Conservation (phyloP, 2,888 invertebrate species). For the Aporophyla lueneburgensis region DNA sequence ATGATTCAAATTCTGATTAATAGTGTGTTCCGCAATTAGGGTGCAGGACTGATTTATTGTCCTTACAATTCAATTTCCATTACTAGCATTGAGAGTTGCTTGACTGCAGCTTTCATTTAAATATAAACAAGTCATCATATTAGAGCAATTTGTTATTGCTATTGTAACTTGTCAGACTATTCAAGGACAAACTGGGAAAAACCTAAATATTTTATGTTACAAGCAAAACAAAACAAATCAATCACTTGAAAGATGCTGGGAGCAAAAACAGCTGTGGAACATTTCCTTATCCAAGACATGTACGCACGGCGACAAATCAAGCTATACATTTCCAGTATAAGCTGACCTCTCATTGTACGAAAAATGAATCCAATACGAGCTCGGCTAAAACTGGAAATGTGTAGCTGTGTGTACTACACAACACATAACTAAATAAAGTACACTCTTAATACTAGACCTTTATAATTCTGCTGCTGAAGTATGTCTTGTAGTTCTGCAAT, state of each 20-base stretch:
- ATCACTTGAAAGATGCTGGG: not conserved
- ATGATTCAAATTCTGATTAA: too few relatives aligned
- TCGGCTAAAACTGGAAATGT: too few relatives aligned
- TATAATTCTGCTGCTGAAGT: not conserved
- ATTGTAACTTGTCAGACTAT: not conserved
- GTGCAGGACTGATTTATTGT: not conserved
- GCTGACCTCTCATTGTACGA: too few relatives aligned
- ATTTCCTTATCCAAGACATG: not conserved
- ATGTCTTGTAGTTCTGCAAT: not conserved
- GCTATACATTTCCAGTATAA: too few relatives aligned
- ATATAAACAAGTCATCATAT: not conserved
- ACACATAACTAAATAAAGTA: not conserved
- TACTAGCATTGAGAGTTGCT: not conserved
- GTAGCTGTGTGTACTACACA: not conserved
- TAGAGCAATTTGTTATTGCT: not conserved
- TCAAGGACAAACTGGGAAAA: slow-evolving; percentile 23
- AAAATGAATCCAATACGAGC: too few relatives aligned
- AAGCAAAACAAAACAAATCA: slow-evolving; percentile 1
- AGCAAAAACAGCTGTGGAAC: not conserved
- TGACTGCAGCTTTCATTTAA: slow-evolving; percentile 6
- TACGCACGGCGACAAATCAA: too few relatives aligned
- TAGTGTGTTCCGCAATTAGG: too few relatives aligned
- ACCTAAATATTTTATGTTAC: slow-evolving; percentile 14
- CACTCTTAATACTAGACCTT: not conserved
- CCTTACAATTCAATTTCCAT: not conserved